phyloP scores from a whole-genome alignment of 1,140 invertebrate genomes.

The Mya arenaria region DNA sequence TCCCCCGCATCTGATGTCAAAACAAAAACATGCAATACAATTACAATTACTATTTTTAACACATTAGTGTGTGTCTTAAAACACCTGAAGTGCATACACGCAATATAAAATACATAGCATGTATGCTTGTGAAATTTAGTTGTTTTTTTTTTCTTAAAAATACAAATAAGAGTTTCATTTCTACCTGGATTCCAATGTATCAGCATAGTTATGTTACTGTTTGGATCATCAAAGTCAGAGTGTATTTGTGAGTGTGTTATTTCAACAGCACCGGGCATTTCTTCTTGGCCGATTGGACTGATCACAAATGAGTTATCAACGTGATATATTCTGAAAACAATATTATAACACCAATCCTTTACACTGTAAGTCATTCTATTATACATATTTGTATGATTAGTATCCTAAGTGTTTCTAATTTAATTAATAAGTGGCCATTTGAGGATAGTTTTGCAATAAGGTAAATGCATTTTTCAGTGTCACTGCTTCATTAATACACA shows the following conservation, averaged over 20 bases:
- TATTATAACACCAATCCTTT: background rate
- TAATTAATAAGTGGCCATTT: background rate
- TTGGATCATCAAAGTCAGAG: background rate
- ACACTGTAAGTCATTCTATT: background rate
- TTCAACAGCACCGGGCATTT: conserved; percentile 6
- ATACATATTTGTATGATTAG: background rate
- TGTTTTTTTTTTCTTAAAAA: background rate
- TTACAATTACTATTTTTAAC: background rate
- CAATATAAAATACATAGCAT: background rate
- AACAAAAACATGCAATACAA: background rate
- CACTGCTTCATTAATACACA: background rate
- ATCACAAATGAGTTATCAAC: background rate
- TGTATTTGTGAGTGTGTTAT: background rate
- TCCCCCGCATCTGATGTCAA: background rate
- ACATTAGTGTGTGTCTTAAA: background rate
- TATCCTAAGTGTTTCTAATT: background rate
- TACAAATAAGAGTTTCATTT: background rate
- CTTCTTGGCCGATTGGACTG: conserved; percentile 23
- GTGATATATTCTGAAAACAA: conserved; percentile 13
- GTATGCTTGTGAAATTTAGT: background rate
- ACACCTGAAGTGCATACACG: background rate
- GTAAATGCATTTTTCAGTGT: background rate
- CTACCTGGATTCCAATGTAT: conserved; percentile 53
- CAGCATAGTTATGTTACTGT: background rate
- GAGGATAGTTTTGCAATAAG: background rate